These are phyloP conservation scores for Paramacrobiotus metropolitanus DNA, from an alignment of 1,140 invertebrate species.

Conservation along the genomic window DNA sequence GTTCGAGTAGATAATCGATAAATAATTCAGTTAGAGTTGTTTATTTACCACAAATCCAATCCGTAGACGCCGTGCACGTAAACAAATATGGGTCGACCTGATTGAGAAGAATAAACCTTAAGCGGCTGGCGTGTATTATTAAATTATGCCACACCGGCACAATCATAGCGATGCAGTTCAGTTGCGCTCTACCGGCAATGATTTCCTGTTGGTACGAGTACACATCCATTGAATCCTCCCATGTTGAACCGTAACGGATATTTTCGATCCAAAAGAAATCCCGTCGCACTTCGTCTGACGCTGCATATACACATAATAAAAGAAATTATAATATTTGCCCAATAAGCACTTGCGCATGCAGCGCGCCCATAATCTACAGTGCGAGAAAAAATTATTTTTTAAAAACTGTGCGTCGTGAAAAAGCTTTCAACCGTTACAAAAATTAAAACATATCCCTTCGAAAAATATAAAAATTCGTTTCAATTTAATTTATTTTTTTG, in stretches of 20 bases:
- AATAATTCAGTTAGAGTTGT: neutral
- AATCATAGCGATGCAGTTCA: no score
- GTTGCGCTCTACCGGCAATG: slow-evolving; percentile 1
- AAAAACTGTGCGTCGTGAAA: no score
- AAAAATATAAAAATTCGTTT: no score
- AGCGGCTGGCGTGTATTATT: neutral
- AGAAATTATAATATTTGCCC: no score
- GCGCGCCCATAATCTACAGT: no score
- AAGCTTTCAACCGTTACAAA: no score
- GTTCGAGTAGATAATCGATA: neutral
- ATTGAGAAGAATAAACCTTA: neutral
- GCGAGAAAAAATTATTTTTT: no score
- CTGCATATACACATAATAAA: no score
- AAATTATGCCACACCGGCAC: no score
- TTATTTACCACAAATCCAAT: neutral
- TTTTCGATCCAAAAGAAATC: slow-evolving; percentile 1
- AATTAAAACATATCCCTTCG: no score
- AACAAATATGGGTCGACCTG: slow-evolving; percentile 1
- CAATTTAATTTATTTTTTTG: no score
- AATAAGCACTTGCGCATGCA: no score
- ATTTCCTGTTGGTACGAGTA: neutral
- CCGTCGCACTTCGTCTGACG: neutral
- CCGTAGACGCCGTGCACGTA: slow-evolving; percentile 3
- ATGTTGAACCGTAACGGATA: neutral
- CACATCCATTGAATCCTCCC: neutral